Conservation (phyloP, 2,113 vertebrate species). For the Isichthys henryi region DNA sequence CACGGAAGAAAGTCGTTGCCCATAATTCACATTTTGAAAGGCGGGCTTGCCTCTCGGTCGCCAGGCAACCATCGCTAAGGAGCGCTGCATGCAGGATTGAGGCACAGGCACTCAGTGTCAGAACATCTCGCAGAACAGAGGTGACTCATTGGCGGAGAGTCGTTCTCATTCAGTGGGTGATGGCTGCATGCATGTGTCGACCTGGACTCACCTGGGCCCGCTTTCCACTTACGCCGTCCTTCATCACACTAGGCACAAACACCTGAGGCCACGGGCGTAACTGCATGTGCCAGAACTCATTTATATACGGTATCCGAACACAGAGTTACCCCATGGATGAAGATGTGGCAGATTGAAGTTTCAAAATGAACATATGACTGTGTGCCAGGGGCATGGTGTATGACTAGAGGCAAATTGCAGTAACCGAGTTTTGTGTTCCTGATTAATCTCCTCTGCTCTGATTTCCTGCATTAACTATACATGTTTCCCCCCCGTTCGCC, state of each 20-base stretch:
- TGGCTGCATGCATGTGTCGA: background rate
- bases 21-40: conserved; percentile 13
- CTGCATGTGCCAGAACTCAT: background rate
- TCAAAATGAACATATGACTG: background rate
- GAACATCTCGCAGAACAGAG: background rate
- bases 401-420: background rate
- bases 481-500: background rate
- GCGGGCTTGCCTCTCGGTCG: conserved; percentile 14
- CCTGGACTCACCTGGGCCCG: background rate
- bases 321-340: background rate
- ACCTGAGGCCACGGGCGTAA: background rate
- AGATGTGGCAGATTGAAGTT: background rate
- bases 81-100: background rate
- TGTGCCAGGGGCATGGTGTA: background rate
- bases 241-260: background rate
- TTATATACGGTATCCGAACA: background rate
- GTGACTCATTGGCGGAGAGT: background rate
- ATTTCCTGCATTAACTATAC: background rate
- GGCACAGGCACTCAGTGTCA: background rate
- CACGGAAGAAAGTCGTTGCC: background rate
- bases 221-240: background rate
- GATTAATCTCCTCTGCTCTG: background rate
- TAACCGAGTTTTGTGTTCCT: background rate
- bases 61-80: conserved; percentile 17
- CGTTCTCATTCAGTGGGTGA: background rate